Evolutionary conservation across 2,888 invertebrate genomes (phyloP), one percentile per base, ranked within the genome.

Genomic region (Syrphus vitripennis): DNA sequence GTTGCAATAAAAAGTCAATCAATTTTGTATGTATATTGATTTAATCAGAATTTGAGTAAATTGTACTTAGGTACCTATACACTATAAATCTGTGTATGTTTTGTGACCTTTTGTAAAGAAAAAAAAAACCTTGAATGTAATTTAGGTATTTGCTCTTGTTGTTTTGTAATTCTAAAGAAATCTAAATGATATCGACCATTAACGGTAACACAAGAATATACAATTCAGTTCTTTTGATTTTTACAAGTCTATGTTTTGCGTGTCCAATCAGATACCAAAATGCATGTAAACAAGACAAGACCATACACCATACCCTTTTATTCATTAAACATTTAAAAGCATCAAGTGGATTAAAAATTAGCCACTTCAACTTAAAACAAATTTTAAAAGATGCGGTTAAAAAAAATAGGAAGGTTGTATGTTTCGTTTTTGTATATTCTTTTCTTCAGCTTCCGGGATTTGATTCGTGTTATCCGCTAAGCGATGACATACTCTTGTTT

Each of bases 281-380:
- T 48, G 16, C 16, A 57, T 9, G 16, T 40, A 31, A 71, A n/a
- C 71, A 37, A n/a, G 42, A 24, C 40, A 31, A 31, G n/a, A n/a
- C n/a, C n/a, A n/a, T n/a, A n/a, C n/a, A n/a, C 4, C 2, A 55
- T 16, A 16, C 26, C 5, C 10, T 63, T 21, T 1, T 34, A 63
- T 55, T 55, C 45, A 83, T 74, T 74, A 63, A 69, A 70, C 16
- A 65, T 79, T 57, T 45, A 76, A 80, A 71, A 42, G 59, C 83
- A 80, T 84, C 75, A 80, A 84, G 83, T 84, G 80, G 75, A 76
- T 71, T 67, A 71, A 61, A 69, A 55, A 45, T 65, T 65, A 50
- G 34, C 42, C 69, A 57, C 74, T 67, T 59, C 67, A 61, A 31
- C 21, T 67, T 42, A 16, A 29, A 55, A 19, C 26, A 61, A 59